Evolutionary conservation across 2,113 vertebrate genomes (phyloP), one percentile per base, ranked within the genome.

Genomic region (Aplodontia rufa): DNA sequence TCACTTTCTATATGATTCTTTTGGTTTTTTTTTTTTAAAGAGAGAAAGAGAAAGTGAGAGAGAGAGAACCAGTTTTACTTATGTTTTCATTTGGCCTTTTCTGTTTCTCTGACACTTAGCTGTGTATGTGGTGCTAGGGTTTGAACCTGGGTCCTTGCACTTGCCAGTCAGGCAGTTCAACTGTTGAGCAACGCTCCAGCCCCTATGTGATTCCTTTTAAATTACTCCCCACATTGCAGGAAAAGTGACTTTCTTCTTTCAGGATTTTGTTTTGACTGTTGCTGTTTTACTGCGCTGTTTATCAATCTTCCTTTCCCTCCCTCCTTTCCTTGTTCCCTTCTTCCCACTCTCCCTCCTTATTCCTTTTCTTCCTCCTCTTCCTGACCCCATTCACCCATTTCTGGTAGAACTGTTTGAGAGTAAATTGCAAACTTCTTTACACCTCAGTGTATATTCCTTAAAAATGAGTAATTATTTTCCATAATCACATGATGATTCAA

Each of bases 191-290:
- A n/a, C n/a, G n/a, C n/a, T n/a, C n/a, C n/a, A n/a, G n/a, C n/a
- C n/a, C n/a, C 35, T 81, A 4, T 83, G 55, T 85, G 26, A 84
- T 28, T 7, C 6, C 16, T 49, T 90, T 71, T 76, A 79, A 92
- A 49, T 12, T 6, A 79, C 72, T 93, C 90, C 66, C 24, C 3
- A 58, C 42, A 28, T 94, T 82, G 5, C 51, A 90, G 42, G 60
- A 13, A 53, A 68, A 66, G 6, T 55, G 40, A 69, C 14, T 66
- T 68, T 78, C 5, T 87, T 90, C 28, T 45, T 76, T 53, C 51
- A 87, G 16, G 12, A 24, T 85, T 96, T 66, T 68, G 51, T 89
- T 91, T 94, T n/a, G 13, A 85, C 26, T 91, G 11, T 87, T 75
- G 94, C 32, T 55, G 64, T 84, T 93, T 91, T 75, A 47, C 30